Evolutionary conservation across 2,797 vertebrate species (phyloP).

Genomic region (Botia almorhae): DNA sequence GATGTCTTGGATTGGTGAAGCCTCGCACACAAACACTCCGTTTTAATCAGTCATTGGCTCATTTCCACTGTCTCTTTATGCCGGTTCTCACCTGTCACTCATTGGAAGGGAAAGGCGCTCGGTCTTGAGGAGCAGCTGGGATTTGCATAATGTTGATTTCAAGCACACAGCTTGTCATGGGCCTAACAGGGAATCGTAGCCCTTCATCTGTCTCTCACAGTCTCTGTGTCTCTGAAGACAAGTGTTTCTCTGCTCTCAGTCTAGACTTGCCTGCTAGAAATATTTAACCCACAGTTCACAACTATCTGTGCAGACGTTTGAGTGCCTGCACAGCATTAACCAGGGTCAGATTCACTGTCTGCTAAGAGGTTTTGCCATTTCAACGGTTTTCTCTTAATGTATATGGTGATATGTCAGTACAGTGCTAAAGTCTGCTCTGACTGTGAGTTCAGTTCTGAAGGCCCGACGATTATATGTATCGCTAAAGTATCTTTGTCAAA

Average conservation of each 20-base stretch:
- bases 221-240: neutral
- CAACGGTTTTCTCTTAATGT: no score
- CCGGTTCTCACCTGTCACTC: constrained; percentile 20
- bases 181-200: neutral
- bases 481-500: no score
- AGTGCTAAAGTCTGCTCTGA: no score
- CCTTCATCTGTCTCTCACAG: neutral
- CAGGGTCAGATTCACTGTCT: constrained; percentile 8
- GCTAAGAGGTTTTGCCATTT: no score
- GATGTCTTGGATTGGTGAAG: neutral
- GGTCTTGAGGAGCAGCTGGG: neutral
- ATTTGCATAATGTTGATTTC: constrained; percentile 19
- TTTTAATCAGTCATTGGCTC: constrained; percentile 4
- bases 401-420: no score
- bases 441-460: no score
- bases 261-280: neutral
- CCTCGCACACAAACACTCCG: neutral
- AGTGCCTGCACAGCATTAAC: neutral
- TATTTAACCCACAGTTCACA: neutral
- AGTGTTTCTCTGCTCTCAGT: neutral
- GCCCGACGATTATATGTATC: no score
- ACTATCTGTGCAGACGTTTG: neutral
- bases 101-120: neutral
- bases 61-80: neutral
- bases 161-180: neutral